Conservation (phyloP, 2,797 vertebrate genomes). For the Naso thynnoides region DNA sequence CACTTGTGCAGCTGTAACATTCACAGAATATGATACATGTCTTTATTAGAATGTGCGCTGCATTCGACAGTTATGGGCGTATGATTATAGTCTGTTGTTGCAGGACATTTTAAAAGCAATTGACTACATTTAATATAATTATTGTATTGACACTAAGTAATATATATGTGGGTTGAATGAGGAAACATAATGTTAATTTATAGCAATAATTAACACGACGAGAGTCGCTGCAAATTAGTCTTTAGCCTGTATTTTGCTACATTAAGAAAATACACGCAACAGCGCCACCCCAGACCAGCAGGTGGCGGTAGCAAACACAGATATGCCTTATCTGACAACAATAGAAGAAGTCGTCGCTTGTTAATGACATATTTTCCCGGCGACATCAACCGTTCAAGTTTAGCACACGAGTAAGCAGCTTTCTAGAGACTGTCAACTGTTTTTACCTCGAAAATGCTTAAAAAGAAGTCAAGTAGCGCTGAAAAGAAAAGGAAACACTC, state of each 20-base stretch:
- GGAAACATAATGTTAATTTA: not conserved
- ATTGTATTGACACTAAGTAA: not conserved
- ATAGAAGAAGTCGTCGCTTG: constrained; percentile 3
- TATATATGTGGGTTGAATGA: not conserved
- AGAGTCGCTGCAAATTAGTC: not conserved
- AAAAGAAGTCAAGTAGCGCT: constrained; percentile 74
- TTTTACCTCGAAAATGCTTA: constrained; percentile 65
- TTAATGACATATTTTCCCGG: not conserved
- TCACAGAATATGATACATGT: constrained; percentile 1
- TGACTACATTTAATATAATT: not conserved
- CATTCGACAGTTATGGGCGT: not conserved
- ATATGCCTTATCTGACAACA: rapidly evolving
- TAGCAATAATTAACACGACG: not conserved
- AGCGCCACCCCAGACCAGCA: not conserved
- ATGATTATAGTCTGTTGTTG: not conserved
- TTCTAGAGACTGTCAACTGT: rapidly evolving
- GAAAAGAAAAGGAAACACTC: constrained; percentile 84
- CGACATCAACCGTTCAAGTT: constrained; percentile 11
- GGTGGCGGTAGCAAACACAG: not conserved
- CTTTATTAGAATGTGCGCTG: not conserved
- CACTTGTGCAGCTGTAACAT: not conserved
- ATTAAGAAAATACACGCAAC: not conserved
- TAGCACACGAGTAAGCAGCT: not conserved
- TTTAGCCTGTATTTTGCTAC: no score
- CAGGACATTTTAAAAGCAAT: not conserved